phyloP scores from a whole-genome alignment of 2,888 invertebrate species.

The Vandiemenella viatica region DNA sequence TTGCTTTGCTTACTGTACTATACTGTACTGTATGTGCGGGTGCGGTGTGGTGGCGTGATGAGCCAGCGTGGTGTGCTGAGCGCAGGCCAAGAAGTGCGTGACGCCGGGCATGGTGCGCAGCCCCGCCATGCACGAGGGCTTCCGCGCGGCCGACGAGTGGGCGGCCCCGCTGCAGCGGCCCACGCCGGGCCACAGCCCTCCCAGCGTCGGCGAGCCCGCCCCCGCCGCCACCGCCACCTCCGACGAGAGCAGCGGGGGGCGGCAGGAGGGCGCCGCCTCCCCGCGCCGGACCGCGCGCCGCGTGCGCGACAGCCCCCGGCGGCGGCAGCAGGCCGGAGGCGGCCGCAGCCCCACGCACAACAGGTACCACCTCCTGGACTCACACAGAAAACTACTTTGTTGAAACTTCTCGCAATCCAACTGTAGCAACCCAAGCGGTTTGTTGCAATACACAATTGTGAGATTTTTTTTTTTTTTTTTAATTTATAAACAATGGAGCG shows the following conservation, averaged over 20 bases:
- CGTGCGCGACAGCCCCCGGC: conserved; percentile 45
- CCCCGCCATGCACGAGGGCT: conserved; percentile 27
- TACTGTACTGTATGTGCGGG: too few species aligned
- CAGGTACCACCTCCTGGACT: conserved; percentile 8
- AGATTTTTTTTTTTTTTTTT: too few species aligned
- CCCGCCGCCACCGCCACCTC: conserved; percentile 21
- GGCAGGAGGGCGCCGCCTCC: conserved; percentile 8
- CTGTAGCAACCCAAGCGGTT: too few species aligned
- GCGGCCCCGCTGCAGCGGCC: conserved; percentile 18
- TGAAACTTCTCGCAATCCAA: too few species aligned
- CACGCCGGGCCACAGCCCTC: conserved; percentile 21
- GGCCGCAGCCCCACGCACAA: conserved; percentile 20
- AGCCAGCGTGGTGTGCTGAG: too few species aligned
- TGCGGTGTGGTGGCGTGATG: too few species aligned
- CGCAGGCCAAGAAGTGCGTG: too few species aligned
- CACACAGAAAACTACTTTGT: too few species aligned
- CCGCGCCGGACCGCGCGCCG: conserved; percentile 36
- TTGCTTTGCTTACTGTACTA: too few species aligned
- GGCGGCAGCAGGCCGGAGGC: conserved; percentile 43
- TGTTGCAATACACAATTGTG: too few species aligned
- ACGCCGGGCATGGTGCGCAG: conserved; percentile 26
- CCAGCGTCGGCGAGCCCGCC: neutral
- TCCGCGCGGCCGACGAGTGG: conserved; percentile 25
- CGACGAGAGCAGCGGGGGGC: conserved; percentile 30
- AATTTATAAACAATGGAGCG: too few species aligned